Conservation (phyloP, 1,140 invertebrate genomes). For the Pseudomyrmex sp. region DNA sequence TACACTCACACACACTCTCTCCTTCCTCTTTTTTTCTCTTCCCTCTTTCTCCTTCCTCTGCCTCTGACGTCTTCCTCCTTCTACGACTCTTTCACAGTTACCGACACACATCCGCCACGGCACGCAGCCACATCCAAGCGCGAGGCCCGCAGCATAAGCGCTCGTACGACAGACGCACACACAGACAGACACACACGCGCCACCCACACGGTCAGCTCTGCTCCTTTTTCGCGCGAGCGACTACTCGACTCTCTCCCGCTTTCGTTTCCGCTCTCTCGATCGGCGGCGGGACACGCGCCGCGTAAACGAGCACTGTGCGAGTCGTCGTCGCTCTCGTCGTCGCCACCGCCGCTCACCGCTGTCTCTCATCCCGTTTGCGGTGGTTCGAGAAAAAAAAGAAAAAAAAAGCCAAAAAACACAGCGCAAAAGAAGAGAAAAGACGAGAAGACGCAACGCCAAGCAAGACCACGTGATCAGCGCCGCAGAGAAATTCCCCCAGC, state of each 20-base stretch:
- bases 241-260: slow-evolving; percentile 2
- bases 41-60: slow-evolving; percentile 16
- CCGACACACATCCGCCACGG: slow-evolving; percentile 27
- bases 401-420: background rate
- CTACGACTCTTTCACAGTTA: slow-evolving; percentile 29
- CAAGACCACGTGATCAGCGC: slow-evolving; percentile 60
- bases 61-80: slow-evolving; percentile 44
- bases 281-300: slow-evolving; percentile 26
- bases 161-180: slow-evolving; percentile 44
- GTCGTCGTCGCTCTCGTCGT: slow-evolving; percentile 17
- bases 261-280: slow-evolving; percentile 26
- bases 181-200: slow-evolving; percentile 49
- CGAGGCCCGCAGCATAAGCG: slow-evolving; percentile 29
- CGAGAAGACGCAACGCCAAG: slow-evolving; percentile 39
- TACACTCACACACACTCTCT: slow-evolving; percentile 66
- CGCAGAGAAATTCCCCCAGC: slow-evolving; percentile 43
- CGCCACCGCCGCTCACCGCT: slow-evolving; percentile 4
- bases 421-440: slow-evolving; percentile 22
- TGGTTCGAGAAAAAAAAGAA: background rate
- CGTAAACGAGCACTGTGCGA: slow-evolving; percentile 24
- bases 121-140: slow-evolving; percentile 39
- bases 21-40: slow-evolving; percentile 10
- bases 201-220: background rate
- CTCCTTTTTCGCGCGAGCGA: background rate
- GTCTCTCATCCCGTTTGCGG: slow-evolving; percentile 9